phyloP scores from a whole-genome alignment of 2,888 invertebrate genomes.

The Labia minor region DNA sequence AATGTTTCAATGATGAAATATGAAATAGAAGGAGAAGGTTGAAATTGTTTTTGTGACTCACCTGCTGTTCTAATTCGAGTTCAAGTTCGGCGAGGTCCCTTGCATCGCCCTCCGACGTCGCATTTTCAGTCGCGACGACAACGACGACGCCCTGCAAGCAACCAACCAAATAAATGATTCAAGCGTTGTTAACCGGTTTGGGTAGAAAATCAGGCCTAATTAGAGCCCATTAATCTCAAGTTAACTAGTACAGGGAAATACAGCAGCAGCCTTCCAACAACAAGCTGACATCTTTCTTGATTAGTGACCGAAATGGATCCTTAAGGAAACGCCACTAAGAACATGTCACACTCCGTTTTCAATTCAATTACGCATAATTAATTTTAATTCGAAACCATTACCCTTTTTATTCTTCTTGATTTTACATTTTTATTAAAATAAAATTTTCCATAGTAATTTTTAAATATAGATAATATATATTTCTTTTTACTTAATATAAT shows the following conservation, averaged over 20 bases:
- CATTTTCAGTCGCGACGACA: not conserved
- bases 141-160: not conserved
- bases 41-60: not conserved
- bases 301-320: not conserved
- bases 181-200: not conserved
- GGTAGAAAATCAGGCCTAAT: not conserved
- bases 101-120: not conserved
- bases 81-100: constrained; percentile 1
- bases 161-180: not conserved
- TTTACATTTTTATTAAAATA: too few relatives aligned
- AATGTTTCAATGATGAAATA: too few relatives aligned
- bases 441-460: too few relatives aligned
- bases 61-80: not conserved
- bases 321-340: not conserved
- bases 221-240: constrained; percentile 1
- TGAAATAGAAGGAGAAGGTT: too few relatives aligned
- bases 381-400: too few relatives aligned
- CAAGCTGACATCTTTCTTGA: not conserved
- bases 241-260: not conserved
- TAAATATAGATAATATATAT: too few relatives aligned
- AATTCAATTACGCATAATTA: too few relatives aligned
- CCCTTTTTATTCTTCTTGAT: too few relatives aligned
- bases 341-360: too few relatives aligned
- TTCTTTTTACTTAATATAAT: too few relatives aligned
- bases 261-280: not conserved